Percentiles rank a stretch among this genome's conserved stretches.
phyloP scores from a whole-genome alignment of 2,797 vertebrate species.

The Poecilia gillii region DNA sequence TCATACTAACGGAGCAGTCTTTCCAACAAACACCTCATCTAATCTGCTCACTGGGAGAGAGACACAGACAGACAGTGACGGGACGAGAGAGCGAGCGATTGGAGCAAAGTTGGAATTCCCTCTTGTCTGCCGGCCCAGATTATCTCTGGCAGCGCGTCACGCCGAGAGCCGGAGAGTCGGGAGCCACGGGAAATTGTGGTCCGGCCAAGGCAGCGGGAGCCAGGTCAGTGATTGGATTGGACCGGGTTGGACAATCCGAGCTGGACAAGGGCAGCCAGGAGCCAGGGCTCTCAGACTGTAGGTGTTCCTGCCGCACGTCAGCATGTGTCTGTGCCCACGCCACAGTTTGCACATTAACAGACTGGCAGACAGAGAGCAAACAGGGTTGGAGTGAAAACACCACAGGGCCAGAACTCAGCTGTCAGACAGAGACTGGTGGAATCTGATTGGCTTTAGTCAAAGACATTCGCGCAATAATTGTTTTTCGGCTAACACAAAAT shows the following conservation, averaged over 20 bases:
- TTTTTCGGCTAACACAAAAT: not conserved
- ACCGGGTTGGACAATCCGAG: slow-evolving; percentile 41
- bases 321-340: slow-evolving; percentile 8
- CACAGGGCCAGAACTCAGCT: not conserved
- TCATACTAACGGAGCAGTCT: slow-evolving; percentile 81
- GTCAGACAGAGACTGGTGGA: not conserved
- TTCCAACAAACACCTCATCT: slow-evolving; percentile 80
- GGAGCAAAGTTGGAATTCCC: slow-evolving; percentile 76
- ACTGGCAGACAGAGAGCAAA: not conserved
- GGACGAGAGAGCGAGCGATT: slow-evolving; percentile 27
- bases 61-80: slow-evolving; percentile 41
- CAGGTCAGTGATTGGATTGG: slow-evolving; percentile 55
- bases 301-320: slow-evolving; percentile 10
- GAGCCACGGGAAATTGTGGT: slow-evolving; percentile 53
- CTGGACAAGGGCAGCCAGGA: slow-evolving; percentile 40
- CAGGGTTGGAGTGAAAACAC: not conserved
- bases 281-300: not conserved
- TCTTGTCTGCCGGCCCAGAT: slow-evolving; percentile 77
- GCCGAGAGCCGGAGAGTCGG: slow-evolving; percentile 42
- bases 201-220: slow-evolving; percentile 52
- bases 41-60: slow-evolving; percentile 68
- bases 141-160: slow-evolving; percentile 74
- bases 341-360: slow-evolving; percentile 10
- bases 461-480: not conserved
- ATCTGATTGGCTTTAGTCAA: not conserved